These are phyloP conservation scores for Ancistrus triradiatus DNA, from an alignment of 2,113 vertebrate species.

Conservation along the genomic window DNA sequence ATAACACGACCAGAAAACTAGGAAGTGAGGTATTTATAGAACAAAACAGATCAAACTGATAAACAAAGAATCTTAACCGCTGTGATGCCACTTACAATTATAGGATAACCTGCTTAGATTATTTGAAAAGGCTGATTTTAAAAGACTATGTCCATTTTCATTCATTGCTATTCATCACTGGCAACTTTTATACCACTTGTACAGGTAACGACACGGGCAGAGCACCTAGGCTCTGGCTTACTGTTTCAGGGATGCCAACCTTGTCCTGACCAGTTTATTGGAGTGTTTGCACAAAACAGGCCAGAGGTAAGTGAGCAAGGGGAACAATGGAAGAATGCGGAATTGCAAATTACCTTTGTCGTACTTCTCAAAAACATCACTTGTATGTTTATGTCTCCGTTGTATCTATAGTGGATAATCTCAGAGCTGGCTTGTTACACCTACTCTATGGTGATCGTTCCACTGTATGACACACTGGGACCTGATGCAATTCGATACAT, in stretches of 20 bases:
- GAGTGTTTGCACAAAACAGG: slow-evolving; percentile 95
- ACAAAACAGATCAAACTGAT: no score
- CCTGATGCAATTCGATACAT: slow-evolving; percentile 92
- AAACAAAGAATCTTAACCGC: no score
- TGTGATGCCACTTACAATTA: no score
- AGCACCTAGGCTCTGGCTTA: slow-evolving; percentile 89
- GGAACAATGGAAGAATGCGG: neutral
- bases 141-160: no score
- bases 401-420: slow-evolving; percentile 86
- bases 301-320: slow-evolving; percentile 78
- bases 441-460: slow-evolving; percentile 97
- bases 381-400: neutral
- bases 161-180: neutral
- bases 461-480: slow-evolving; percentile 92
- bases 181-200: neutral
- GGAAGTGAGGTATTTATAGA: no score
- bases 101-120: neutral
- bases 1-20: no score
- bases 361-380: neutral
- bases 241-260: slow-evolving; percentile 85
- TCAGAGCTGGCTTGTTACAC: slow-evolving; percentile 96
- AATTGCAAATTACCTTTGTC: neutral
- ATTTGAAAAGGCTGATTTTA: no score
- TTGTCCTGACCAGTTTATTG: slow-evolving; percentile 84
- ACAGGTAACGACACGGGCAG: slow-evolving; percentile 85